Evolutionary conservation across 2,797 vertebrate genomes (phyloP), one percentile per base, ranked within the genome.

Genomic region (Sebastes kiyomatsui): DNA sequence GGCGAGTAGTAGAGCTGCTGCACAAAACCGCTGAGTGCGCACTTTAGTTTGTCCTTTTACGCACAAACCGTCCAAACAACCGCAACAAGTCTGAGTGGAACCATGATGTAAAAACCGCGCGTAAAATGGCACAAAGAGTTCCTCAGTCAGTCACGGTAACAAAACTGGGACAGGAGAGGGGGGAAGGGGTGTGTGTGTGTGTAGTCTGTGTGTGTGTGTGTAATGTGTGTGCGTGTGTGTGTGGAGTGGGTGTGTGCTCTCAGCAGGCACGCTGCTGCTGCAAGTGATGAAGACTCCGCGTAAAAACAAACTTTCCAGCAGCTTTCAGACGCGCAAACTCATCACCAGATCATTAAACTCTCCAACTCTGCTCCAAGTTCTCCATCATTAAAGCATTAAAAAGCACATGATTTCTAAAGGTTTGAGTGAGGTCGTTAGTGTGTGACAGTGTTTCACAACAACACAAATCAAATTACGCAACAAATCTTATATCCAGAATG

Each of bases 101-200:
- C 14, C 8, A 6, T 22, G 13, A 38, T 38, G 35, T 13, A 6
- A 18, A 66, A 81, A 60, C 10, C 25, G 30, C 67, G 49, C 5
- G 20, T 7, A 4, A 54, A 58, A 38, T 10, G 27, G 73, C 46
- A 82, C 74, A 77, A 6, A 32, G 22, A 62, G 73, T 80, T 62
- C 77, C 49, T n/a, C 7, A 58, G 33, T 54, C 25, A n/a, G 35
- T 38, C 35, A 38, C n/a, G 7, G n/a, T 23, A 2, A 3, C 32
- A 23, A 38, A 14, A 38, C 10, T 7, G 22, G 8, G 58, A 8
- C 6, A 7, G 49, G 6, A 9, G 46, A 20, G n/a, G 38, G 20
- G 7, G 7, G 33, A 27, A 35, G 22, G 66, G 16, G 28, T 68
- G 38, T 14, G 25, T 33, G 33, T 35, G 32, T 10, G 32, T 33